phyloP scores from a whole-genome alignment of 2,888 invertebrate species.

The Phengaris arion region DNA sequence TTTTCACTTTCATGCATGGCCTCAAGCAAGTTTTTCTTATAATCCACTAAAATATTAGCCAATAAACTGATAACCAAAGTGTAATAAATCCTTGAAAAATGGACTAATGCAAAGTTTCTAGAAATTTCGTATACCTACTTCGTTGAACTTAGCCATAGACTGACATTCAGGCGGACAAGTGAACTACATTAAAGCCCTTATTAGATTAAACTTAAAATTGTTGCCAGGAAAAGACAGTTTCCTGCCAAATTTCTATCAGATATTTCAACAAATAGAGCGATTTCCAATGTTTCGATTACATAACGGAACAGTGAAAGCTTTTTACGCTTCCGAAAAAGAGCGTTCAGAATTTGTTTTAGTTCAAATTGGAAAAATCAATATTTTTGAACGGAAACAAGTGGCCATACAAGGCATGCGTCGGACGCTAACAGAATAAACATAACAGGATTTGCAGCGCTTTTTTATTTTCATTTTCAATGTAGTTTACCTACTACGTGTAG shows the following conservation, averaged over 20 bases:
- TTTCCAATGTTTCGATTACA: constrained; percentile 17
- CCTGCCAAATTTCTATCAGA: constrained; percentile 1
- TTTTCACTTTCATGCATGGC: no score
- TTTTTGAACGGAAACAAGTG: neutral
- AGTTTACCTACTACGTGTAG: neutral
- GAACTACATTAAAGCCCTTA: neutral
- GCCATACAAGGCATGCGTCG: neutral
- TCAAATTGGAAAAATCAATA: constrained; percentile 8
- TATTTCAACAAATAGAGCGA: constrained; percentile 23
- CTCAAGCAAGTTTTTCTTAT: no score
- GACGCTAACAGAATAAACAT: neutral
- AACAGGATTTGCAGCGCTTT: neutral
- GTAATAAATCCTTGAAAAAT: neutral
- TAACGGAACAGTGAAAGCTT: constrained; percentile 18
- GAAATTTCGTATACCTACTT: neutral
- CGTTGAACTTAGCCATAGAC: neutral
- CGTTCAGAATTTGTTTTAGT: constrained; percentile 14
- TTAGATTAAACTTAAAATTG: neutral
- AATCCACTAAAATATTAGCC: no score
- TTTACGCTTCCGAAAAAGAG: constrained; percentile 17
- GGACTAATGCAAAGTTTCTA: neutral
- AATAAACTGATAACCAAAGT: no score
- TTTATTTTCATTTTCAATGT: neutral
- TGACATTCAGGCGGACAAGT: neutral
- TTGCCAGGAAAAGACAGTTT: constrained; percentile 13